phyloP scores from a whole-genome alignment of 2,113 vertebrate species.

The Formicarius rufipectus region DNA sequence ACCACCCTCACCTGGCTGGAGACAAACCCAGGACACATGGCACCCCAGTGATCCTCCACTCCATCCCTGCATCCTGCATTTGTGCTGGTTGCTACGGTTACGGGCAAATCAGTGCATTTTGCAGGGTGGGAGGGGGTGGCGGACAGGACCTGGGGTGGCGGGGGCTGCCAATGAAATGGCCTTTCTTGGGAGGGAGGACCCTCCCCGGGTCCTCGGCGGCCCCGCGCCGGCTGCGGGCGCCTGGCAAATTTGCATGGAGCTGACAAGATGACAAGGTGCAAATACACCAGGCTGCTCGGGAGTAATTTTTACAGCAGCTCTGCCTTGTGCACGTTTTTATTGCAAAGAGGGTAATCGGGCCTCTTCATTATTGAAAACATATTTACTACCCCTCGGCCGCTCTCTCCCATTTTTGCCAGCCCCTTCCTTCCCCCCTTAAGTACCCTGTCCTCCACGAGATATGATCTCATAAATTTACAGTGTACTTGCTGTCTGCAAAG shows the following conservation, averaged over 20 bases:
- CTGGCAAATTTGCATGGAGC: constrained; percentile 32
- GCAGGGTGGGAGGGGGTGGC: background rate
- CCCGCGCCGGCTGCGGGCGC: background rate
- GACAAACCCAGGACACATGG: background rate
- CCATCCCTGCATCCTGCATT: background rate
- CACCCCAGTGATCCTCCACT: background rate
- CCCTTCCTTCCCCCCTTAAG: constrained; percentile 61
- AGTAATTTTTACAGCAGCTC: constrained; percentile 60
- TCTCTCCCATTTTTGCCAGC: constrained; percentile 64
- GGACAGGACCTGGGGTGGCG: background rate
- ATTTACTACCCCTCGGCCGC: constrained; percentile 64
- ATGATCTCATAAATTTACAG: constrained; percentile 70
- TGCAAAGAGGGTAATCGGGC: constrained; percentile 66
- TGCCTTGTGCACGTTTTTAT: constrained; percentile 65
- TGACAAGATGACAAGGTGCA: constrained; percentile 65
- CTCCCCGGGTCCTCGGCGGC: background rate
- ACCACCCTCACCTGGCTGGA: background rate
- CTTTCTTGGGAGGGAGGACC: background rate
- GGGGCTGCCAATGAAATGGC: background rate
- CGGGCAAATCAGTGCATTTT: background rate
- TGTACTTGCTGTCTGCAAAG: constrained; percentile 70
- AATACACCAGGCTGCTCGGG: constrained; percentile 30
- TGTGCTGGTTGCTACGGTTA: constrained; percentile 20
- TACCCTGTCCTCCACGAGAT: constrained; percentile 66
- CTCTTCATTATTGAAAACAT: constrained; percentile 71